Base-by-base conservation (phyloP, 2,113 vertebrate genomes). In the Pluvialis apricaria region DNA sequence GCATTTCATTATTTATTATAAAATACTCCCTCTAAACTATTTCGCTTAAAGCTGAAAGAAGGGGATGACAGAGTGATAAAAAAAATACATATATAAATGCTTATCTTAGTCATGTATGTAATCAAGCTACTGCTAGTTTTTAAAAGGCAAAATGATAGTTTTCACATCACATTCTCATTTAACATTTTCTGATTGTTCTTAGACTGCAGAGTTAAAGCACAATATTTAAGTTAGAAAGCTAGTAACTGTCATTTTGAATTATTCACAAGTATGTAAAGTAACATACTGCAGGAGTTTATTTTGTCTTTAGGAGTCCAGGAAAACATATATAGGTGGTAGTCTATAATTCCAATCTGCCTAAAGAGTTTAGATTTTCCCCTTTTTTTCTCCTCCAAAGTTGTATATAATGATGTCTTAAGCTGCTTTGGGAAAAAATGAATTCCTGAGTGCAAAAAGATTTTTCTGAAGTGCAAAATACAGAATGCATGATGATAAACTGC, bases 221-320 rank as follows among this genome's bases (percentile, higher is more conserved):
- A 80, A 77, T 85, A 66, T 82, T 79, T 83, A 95, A 88, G 83
- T 90, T 78, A 61, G 78, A 93, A 85, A 91, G 86, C 55, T 70
- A 55, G 65, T 54, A 83, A 89, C 82, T 79, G 65, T 91, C 94
- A 62, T 47, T 92, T 62, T 79, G 77, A 93, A 94, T 95, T 79
- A 89, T 55, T 91, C 85, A 82, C 89, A 86, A 76, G 36, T 70
- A 90, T 36, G 9, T 45, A 45, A 89, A 82, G 76, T 76, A 88
- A 60, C 64, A 93, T 68, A 93, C 34, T 82, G 24, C 45, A 95
- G 57, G 85, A 95, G 84, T 65, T 49, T 88, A 88, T 91, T 84
- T 36, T 82, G 86, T 88, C 92, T 84, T 94, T 71, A 70, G 71
- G 85, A 90, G 45, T 55, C n/a, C 38, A 38, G 52, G 51, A 72